Base-by-base conservation (phyloP, 2,797 vertebrate genomes). In the Loris lydekkerianus region DNA sequence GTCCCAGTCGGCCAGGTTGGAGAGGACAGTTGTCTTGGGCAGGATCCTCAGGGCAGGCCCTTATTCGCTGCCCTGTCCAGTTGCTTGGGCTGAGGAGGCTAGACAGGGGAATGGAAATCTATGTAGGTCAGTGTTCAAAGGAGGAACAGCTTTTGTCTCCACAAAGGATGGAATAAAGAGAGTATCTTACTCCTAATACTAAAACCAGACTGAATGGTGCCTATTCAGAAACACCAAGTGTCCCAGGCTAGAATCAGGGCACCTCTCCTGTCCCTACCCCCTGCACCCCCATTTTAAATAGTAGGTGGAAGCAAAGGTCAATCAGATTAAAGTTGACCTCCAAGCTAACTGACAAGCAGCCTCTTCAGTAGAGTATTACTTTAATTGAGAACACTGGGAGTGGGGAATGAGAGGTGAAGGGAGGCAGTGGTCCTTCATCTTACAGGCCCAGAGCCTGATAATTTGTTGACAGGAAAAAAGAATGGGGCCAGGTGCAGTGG, bases 41-140 rank as follows among this genome's bases (percentile, higher is more conserved):
- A 77, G 37, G 83, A 58, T 37, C 43, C 43, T 5, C 23, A 84
- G 58, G 31, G n/a, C 31, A 78, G n/a, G 76, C 70, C 72, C 25
- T 77, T 76, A 29, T 93, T 91, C 84, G 61, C 58, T 53, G 49
- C 49, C n/a, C 53, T 53, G 69, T 75, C 86, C 15, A 31, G 90
- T 25, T 70, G 60, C 60, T 61, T 43, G 75, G 89, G 69, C 58
- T 70, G 49, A 89, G 83, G 82, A 78, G 61, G 65, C 85, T 77
- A 56, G 72, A 58, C 37, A 67, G 11, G 49, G 82, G 34, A 65
- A 3, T 65, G 63, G 75, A 46, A 78, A 70, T 81, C 91, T 92
- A 69, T 87, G 27, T 87, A 95, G 92, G 92, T 89, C 94, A 95
- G 34, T 31, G 31, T 80, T 93, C 69, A 88, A 10, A 58, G 25